Conservation (phyloP, 2,888 invertebrate genomes). For the Calliphora vomitoria region DNA sequence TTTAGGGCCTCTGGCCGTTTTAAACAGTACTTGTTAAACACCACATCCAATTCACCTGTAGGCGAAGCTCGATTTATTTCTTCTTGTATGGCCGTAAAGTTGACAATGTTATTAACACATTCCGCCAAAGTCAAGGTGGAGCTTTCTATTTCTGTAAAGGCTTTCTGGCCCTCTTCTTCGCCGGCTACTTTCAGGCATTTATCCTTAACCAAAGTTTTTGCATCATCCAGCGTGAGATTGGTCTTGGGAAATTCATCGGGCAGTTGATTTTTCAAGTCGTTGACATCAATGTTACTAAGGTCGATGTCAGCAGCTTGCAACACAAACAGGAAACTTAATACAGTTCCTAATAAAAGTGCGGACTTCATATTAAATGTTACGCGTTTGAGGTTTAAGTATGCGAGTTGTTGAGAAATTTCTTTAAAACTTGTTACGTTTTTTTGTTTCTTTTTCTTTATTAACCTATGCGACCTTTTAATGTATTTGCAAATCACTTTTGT, state of each 20-base stretch:
- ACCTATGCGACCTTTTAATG: conserved; percentile 48
- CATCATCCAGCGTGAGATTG: conserved; percentile 84
- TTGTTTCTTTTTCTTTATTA: conserved; percentile 20
- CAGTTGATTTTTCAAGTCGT: conserved; percentile 78
- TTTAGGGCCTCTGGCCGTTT: conserved; percentile 84
- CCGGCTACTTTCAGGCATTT: conserved; percentile 89
- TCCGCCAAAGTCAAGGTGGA: conserved; percentile 82
- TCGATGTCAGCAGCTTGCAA: conserved; percentile 71
- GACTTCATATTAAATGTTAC: conserved; percentile 37
- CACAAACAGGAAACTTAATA: conserved; percentile 15
- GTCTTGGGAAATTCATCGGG: conserved; percentile 79
- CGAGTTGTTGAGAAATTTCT: neutral
- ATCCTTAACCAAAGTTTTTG: conserved; percentile 86
- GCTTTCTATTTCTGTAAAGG: conserved; percentile 86
- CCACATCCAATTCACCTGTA: conserved; percentile 88
- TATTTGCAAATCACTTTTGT: conserved; percentile 20
- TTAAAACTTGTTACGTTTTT: conserved; percentile 10
- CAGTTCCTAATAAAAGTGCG: conserved; percentile 15
- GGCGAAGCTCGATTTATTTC: conserved; percentile 90
- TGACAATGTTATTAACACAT: conserved; percentile 87
- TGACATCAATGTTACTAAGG: conserved; percentile 76
- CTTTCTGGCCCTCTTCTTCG: conserved; percentile 84
- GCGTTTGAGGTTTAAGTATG: neutral
- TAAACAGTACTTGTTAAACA: conserved; percentile 90
- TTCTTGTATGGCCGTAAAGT: conserved; percentile 86